Percentiles rank a stretch among this genome's conserved stretches.
phyloP scores from a whole-genome alignment of 2,888 invertebrate species.

The Sinodicranocentrus sp. region DNA sequence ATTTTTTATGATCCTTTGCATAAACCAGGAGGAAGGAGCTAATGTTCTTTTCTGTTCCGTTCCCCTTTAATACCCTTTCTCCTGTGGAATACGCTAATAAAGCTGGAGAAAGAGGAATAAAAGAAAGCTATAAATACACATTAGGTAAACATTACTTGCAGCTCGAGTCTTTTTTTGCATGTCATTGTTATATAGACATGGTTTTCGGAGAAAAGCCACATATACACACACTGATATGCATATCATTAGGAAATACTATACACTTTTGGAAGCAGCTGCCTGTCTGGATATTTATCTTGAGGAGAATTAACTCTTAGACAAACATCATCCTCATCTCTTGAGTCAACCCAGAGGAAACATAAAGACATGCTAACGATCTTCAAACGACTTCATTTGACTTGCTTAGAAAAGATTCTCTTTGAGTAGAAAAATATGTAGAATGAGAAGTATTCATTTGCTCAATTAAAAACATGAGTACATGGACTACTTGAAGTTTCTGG shows the following conservation, averaged over 20 bases:
- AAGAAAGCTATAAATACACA: conserved; percentile 1
- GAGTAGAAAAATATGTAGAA: background rate
- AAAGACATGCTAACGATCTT: conserved; percentile 48
- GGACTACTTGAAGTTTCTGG: too few relatives aligned
- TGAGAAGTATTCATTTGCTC: conserved; percentile 25
- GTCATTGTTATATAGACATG: too few relatives aligned
- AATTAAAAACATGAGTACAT: conserved; percentile 18
- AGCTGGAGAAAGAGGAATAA: background rate
- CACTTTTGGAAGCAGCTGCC: too few relatives aligned
- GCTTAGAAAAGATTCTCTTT: background rate
- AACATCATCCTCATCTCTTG: background rate
- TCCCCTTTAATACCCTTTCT: too few relatives aligned
- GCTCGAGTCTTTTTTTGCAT: too few relatives aligned
- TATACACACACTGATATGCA: too few relatives aligned
- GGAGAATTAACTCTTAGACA: background rate
- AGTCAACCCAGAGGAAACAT: conserved; percentile 34
- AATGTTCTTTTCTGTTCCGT: too few relatives aligned
- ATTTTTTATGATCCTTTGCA: conserved; percentile 25
- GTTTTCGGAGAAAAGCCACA: too few relatives aligned
- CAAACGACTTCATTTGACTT: background rate
- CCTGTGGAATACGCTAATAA: background rate
- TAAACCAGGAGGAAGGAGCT: conserved; percentile 1
- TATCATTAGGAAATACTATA: too few relatives aligned
- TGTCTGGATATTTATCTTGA: too few relatives aligned
- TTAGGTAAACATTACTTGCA: background rate